phyloP scores from a whole-genome alignment of 2,888 invertebrate species.

The Villa cingulata region DNA sequence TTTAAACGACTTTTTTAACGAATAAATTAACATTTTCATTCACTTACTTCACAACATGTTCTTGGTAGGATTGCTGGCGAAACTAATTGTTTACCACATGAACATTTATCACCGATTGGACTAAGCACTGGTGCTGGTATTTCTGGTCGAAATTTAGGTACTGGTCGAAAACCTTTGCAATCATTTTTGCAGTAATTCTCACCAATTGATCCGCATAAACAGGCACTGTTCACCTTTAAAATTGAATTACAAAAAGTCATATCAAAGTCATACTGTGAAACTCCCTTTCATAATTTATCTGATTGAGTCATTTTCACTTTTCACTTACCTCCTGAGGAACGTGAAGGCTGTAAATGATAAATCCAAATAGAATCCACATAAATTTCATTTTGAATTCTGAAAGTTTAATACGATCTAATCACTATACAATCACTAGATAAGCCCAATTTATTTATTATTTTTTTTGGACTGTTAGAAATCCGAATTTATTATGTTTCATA shows the following conservation, averaged over 20 bases:
- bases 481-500: no score
- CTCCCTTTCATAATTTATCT: no score
- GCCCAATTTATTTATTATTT: no score
- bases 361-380: background rate
- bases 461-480: no score
- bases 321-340: background rate
- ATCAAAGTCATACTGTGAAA: no score
- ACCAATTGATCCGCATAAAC: constrained; percentile 28
- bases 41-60: constrained; percentile 27
- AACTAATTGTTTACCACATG: constrained; percentile 30
- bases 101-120: constrained; percentile 31
- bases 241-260: background rate
- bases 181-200: constrained; percentile 22
- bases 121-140: constrained; percentile 19
- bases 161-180: constrained; percentile 7
- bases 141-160: constrained; percentile 11
- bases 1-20: no score
- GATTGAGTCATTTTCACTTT: no score
- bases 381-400: background rate
- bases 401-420: no score
- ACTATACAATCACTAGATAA: no score
- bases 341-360: background rate
- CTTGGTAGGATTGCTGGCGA: constrained; percentile 29
- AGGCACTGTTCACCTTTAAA: constrained; percentile 22
- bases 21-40: no score